phyloP scores from a whole-genome alignment of 2,113 vertebrate genomes.

The Phasianus colchicus region DNA sequence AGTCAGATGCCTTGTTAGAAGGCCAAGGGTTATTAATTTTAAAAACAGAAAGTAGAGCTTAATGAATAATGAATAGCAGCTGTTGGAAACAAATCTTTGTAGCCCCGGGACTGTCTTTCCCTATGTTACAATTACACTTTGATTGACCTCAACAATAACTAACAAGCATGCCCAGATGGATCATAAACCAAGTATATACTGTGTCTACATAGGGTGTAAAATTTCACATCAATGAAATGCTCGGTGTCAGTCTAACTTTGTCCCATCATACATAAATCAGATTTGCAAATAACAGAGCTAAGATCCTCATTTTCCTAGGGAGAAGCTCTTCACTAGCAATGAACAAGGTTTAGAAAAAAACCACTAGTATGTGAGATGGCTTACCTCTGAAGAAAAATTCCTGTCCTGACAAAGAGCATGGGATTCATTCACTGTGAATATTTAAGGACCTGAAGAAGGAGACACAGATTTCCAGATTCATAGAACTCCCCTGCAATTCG shows the following conservation, averaged over 20 bases:
- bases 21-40: slow-evolving; percentile 69
- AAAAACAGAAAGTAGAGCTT: slow-evolving; percentile 69
- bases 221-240: slow-evolving; percentile 67
- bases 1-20: slow-evolving; percentile 54
- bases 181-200: slow-evolving; percentile 62
- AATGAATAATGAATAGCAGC: slow-evolving; percentile 74
- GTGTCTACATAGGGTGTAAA: slow-evolving; percentile 66
- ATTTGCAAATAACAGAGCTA: background rate
- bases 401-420: background rate
- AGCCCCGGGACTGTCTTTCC: slow-evolving; percentile 56
- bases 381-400: background rate
- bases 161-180: slow-evolving; percentile 70
- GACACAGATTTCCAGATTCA: background rate
- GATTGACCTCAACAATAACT: slow-evolving; percentile 75
- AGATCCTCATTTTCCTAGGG: background rate
- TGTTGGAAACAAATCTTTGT: slow-evolving; percentile 66
- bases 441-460: background rate
- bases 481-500: background rate
- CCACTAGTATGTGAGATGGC: rapidly evolving
- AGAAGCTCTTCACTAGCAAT: background rate
- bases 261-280: slow-evolving; percentile 44
- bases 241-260: slow-evolving; percentile 35
- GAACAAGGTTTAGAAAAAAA: background rate
- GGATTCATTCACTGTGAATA: background rate
- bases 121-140: slow-evolving; percentile 75